Evolutionary conservation across 2,888 invertebrate species (phyloP), one percentile per base, ranked within the genome.

Genomic region (Beris chalybata): DNA sequence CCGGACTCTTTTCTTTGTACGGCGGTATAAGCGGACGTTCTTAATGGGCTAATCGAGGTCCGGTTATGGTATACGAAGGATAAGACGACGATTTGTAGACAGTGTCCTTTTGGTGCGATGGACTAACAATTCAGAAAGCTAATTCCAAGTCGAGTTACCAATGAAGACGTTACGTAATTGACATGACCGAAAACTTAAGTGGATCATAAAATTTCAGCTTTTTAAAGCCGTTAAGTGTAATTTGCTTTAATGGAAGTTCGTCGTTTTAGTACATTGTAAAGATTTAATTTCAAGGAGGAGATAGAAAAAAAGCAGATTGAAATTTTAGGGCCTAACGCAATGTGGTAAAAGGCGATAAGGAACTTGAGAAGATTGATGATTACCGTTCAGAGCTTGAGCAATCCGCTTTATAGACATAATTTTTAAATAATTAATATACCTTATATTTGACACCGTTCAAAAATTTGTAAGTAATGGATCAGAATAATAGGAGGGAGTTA

Each of bases 141-240:
- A 56, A 56, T 43, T 4, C 43, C 15, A 15, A 56, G 13, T 43
- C 38, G 7, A 43, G 31, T 56, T 43, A 6, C 38, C 56, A 56
- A 56, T 56, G 56, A 56, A 43, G 44, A 48, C 47, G 15, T 31
- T 48, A 31, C 22, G 50, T 38, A 59, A 59, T 59, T 59, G 59
- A 44, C 59, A 30, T 38, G 38, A 59, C 59, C 59, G 50, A 50
- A 59, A 59, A 59, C 48, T 59, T 59, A 32, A 59, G 31, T 48
- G 32, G 48, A 31, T 38, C 59, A 47, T 59, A 59, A 59, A 59
- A 50, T 59, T 59, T 50, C 15, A 59, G 50, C 59, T 59, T 47
- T 58, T 59, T 59, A 50, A 59, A 59, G 59, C 9, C 59, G 38
- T 50, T 59, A 7, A 47, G 13, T 32, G 59, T 59, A 48, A 31